Evolutionary conservation across 2,113 vertebrate genomes (phyloP), one percentile per base, ranked within the genome.

Genomic region (Euleptes europaea): DNA sequence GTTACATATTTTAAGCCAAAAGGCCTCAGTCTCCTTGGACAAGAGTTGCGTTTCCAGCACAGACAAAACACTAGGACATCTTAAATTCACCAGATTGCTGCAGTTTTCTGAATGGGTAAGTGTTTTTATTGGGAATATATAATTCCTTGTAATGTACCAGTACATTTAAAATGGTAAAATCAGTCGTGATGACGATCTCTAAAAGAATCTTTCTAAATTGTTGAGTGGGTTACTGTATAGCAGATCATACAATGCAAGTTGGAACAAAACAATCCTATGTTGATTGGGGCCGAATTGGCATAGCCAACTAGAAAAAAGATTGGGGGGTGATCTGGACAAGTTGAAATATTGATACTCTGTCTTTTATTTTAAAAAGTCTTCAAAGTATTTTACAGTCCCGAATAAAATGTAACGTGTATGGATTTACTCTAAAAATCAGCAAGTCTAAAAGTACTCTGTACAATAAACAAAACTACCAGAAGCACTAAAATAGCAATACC

Each of bases 41-140:
- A 79, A 88, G 86, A 75, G 86, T 7, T 81, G 83, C 23, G 38
- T 82, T 86, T 5, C 15, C 21, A 28, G 65, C 28, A 84, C 49
- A 57, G 40, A 60, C 28, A 88, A 87, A 86, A 65, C 47, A 42
- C 88, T 93, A 89, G 86, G 93, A 72, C 88, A 86, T 92, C 86
- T 4, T 91, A 91, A 93, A 90, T 88, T 93, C 92, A 92, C 92
- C 57, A 90, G 88, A 87, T 90, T 92, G 89, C 92, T 88, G 89
- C 90, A 92, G 91, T 90, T 93, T 93, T 93, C 91, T 95, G 91
- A 90, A 95, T 93, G 94, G 91, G 94, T 95, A 92, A 95, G 94
- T 94, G 90, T 88, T 91, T 72, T 26, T 65, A 23, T 85, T 17
- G 11, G 78, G 35, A 42, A 83, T 33, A 77, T 3, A 86, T 23